phyloP scores from a whole-genome alignment of 2,113 vertebrate species.

The Gymnorhina tibicen region DNA sequence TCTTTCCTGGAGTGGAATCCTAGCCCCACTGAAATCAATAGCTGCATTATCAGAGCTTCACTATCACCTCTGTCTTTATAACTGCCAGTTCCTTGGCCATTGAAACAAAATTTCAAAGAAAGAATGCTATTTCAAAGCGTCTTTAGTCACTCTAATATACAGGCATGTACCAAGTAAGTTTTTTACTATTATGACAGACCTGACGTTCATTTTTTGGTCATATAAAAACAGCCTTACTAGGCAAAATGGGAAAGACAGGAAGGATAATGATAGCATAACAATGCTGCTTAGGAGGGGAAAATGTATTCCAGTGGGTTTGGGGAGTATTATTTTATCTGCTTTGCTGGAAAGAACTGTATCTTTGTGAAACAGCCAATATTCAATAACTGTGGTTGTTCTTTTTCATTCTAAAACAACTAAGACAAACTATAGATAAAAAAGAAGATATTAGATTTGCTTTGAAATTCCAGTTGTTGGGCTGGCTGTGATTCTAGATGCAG shows the following conservation, averaged over 20 bases:
- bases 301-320: neutral
- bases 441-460: neutral
- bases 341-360: neutral
- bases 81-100: neutral
- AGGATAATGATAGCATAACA: slow-evolving; percentile 4
- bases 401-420: slow-evolving; percentile 5
- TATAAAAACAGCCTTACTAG: neutral
- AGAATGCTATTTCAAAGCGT: neutral
- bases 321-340: slow-evolving; percentile 2
- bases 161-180: neutral
- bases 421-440: neutral
- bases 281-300: neutral
- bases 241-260: neutral
- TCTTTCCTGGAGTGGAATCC: neutral
- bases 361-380: neutral
- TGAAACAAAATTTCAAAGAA: neutral
- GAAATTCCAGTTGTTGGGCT: neutral
- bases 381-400: neutral
- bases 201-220: neutral
- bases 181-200: slow-evolving; percentile 4
- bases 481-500: neutral
- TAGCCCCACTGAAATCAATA: neutral
- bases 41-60: neutral
- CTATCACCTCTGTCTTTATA: neutral
- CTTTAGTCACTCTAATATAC: neutral